A percentile compares a stretch with the other conserved stretches of the same genome.
phyloP scores from a whole-genome alignment of 2,113 vertebrate species.

The Zapornia atra region DNA sequence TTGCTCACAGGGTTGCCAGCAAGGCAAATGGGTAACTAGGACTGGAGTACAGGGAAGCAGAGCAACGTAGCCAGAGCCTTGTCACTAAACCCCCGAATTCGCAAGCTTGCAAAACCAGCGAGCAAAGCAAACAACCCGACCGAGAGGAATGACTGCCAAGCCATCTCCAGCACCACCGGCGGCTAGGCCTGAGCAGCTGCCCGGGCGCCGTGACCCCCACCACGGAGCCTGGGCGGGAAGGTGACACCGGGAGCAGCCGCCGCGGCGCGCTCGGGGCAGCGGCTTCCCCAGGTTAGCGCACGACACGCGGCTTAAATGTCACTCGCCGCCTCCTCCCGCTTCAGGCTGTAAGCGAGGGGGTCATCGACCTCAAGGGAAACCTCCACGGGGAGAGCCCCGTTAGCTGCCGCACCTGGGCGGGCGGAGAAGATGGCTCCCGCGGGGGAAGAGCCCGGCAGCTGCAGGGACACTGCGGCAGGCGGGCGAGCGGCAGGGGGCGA shows the following conservation, averaged over 20 bases:
- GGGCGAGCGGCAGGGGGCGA: background rate
- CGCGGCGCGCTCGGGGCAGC: background rate
- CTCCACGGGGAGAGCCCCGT: too few species aligned
- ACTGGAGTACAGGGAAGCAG: rapidly evolving
- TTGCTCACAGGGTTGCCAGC: rapidly evolving
- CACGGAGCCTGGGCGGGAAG: background rate
- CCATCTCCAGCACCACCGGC: too few species aligned
- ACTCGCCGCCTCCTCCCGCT: background rate
- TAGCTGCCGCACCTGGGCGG: rapidly evolving
- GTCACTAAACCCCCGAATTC: background rate
- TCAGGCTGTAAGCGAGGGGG: background rate
- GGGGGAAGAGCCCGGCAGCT: background rate
- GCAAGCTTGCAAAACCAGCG: rapidly evolving
- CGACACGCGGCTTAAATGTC: background rate
- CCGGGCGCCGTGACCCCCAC: background rate
- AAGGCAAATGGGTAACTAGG: rapidly evolving
- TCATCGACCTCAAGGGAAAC: background rate
- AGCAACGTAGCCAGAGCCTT: too few species aligned
- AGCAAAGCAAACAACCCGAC: background rate
- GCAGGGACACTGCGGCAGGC: background rate
- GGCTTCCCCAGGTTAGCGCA: background rate
- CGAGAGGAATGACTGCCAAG: background rate
- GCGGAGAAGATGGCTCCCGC: background rate
- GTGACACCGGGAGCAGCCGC: background rate
- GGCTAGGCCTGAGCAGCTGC: background rate